Evolutionary conservation across 35 echinoderm and acorn worm genomes (phyloP), one percentile per base, ranked within the genome.

Genomic region (Amphiura filiformis): DNA sequence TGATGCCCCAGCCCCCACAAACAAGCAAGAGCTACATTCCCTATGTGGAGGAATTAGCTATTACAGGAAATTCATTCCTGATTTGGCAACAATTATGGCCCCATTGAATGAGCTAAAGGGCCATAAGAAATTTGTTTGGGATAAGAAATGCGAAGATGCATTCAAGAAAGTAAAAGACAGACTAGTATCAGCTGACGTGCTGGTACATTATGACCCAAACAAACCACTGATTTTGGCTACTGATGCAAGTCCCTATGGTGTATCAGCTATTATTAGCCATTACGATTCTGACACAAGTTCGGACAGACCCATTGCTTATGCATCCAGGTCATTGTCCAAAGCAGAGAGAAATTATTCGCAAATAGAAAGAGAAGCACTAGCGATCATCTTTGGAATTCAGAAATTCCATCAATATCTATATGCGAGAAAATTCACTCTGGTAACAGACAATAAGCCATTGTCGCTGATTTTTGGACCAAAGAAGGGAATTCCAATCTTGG

Each of bases 371-470:
- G 93, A 94, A 78, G 83, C 34, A 36, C 80, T 93, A 4, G 39
- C 83, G 0, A 86, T 86, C 40, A 81, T 93, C 5, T 89, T 79
- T 70, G 87, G 92, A 32, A 39, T 94, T 9, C 87, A 91, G 37
- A 91, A 91, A 42, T 94, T 78, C 36, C 93, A 84, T 44, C 87
- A 84, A 39, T 94, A 65, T 36, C 80, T 91, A 23, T 80, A 90
- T 49, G 87, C 78, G 77, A 81, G 88, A 35, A 33, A 90, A 28
- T 93, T 93, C 56, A 93, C 83, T 0, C 76, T 94, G 22, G 34
- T 82, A 26, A 94, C 93, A 39, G 92, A 94, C 77, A 83, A 94
- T 79, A 90, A 93, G 82, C 92, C 87, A 37, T 49, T 93, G 2
- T 31, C 84, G n/a, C 77, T 28, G 2, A 15, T 92, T 70, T 88